These are phyloP conservation scores for Plotosus lineatus DNA, from an alignment of 2,113 vertebrate species.

Conservation along the genomic window DNA sequence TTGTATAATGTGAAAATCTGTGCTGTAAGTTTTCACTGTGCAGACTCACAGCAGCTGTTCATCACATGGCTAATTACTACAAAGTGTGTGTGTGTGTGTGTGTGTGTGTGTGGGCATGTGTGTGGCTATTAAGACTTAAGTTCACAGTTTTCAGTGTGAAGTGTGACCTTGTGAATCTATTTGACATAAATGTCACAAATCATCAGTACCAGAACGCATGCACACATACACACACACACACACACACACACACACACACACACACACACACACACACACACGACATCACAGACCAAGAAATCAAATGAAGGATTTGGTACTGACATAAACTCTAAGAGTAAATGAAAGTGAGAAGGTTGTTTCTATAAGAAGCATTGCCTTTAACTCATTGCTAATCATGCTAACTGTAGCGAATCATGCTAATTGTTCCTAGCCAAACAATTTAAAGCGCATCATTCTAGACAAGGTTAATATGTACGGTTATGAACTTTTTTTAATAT, in stretches of 20 bases:
- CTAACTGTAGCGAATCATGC: not conserved
- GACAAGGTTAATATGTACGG: too few relatives aligned
- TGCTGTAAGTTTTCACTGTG: conserved; percentile 17
- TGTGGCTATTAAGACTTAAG: not conserved
- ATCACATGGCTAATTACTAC: conserved; percentile 41
- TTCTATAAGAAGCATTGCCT: not conserved
- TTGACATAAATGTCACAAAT: conserved; percentile 45
- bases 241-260: conserved; percentile 20
- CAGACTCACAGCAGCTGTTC: conserved; percentile 46
- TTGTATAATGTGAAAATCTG: conserved; percentile 9
- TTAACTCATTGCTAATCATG: not conserved
- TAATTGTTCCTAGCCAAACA: not conserved
- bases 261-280: conserved; percentile 25
- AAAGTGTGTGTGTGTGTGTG: conserved; percentile 1
- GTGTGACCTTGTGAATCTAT: conserved; percentile 35
- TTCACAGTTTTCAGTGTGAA: conserved; percentile 37
- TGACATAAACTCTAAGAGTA: not conserved
- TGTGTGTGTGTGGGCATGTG: conserved; percentile 35
- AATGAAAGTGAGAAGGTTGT: not conserved
- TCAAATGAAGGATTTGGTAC: not conserved
- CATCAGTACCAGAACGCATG: conserved; percentile 29
- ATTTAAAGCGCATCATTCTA: not conserved
- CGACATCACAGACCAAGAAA: conserved; percentile 10
- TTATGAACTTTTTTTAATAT: not conserved
- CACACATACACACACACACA: conserved; percentile 14